Evolutionary conservation across 1,140 invertebrate genomes (phyloP).

Genomic region (Phocides pigmalion): DNA sequence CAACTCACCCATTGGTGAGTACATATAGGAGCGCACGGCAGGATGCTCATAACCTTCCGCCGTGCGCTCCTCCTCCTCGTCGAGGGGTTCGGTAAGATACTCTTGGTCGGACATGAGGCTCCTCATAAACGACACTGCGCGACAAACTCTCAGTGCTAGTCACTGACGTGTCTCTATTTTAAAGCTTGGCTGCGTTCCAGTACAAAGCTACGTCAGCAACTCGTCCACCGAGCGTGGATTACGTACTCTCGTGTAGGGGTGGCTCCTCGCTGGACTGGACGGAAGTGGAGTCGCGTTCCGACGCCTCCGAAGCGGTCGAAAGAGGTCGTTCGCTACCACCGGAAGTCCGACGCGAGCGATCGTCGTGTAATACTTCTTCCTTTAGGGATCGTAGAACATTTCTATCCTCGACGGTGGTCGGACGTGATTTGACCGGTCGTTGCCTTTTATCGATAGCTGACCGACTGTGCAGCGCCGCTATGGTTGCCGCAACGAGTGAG

Average conservation of each 20-base stretch:
- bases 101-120: slow-evolving; percentile 80
- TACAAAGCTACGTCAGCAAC: slow-evolving; percentile 72
- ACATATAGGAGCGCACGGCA: slow-evolving; percentile 81
- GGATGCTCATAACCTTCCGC: slow-evolving; percentile 70
- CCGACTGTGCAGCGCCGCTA: slow-evolving; percentile 76
- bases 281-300: slow-evolving; percentile 75
- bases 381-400: slow-evolving; percentile 49
- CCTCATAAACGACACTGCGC: slow-evolving; percentile 72
- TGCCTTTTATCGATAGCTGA: slow-evolving; percentile 58
- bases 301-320: slow-evolving; percentile 75
- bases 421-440: slow-evolving; percentile 54
- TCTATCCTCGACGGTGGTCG: slow-evolving; percentile 49
- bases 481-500: slow-evolving; percentile 80
- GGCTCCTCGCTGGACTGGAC: slow-evolving; percentile 80
- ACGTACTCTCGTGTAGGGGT: slow-evolving; percentile 78
- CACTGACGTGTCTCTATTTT: slow-evolving; percentile 75
- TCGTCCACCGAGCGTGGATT: slow-evolving; percentile 67
- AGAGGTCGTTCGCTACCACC: slow-evolving; percentile 69
- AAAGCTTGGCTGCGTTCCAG: slow-evolving; percentile 77
- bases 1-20: slow-evolving; percentile 80
- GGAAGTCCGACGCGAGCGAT: slow-evolving; percentile 53
- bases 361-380: slow-evolving; percentile 50
- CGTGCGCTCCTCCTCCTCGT: slow-evolving; percentile 74
- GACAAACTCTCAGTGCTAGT: slow-evolving; percentile 71
- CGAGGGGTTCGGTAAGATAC: slow-evolving; percentile 74